Evolutionary conservation across 2,888 invertebrate genomes (phyloP).

Genomic region (Laothoe populi): DNA sequence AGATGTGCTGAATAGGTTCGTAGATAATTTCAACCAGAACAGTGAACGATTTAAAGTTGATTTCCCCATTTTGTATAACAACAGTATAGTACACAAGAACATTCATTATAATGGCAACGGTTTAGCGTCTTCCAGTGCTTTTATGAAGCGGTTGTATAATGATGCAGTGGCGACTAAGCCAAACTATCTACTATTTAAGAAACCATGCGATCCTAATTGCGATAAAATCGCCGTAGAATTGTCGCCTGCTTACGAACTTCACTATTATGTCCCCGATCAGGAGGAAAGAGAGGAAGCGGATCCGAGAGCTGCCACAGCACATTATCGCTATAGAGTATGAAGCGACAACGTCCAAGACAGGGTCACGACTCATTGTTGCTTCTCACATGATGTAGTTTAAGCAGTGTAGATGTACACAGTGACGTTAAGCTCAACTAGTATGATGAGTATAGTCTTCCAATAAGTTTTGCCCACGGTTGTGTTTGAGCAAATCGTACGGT

Average conservation of each 20-base stretch:
- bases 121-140: constrained; percentile 64
- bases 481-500: not conserved
- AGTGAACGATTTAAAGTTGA: constrained; percentile 66
- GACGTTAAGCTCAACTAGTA: not conserved
- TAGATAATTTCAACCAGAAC: constrained; percentile 72
- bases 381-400: constrained; percentile 18
- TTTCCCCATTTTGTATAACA: constrained; percentile 72
- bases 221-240: constrained; percentile 65
- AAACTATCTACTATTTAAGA: constrained; percentile 32
- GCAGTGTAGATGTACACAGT: not conserved
- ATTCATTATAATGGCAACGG: constrained; percentile 47
- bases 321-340: constrained; percentile 54
- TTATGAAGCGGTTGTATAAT: constrained; percentile 57
- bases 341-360: constrained; percentile 25
- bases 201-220: constrained; percentile 57
- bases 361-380: constrained; percentile 10
- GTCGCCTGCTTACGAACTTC: constrained; percentile 74
- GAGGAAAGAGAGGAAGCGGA: constrained; percentile 60
- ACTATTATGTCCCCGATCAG: constrained; percentile 75
- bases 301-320: constrained; percentile 42
- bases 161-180: constrained; percentile 36
- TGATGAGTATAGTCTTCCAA: constrained; percentile 1
- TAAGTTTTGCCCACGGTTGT: not conserved
- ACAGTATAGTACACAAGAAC: constrained; percentile 61
- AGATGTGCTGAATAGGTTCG: constrained; percentile 64